Base-by-base conservation (phyloP, 2,797 vertebrate species). In the Sebastes hubbsi region DNA sequence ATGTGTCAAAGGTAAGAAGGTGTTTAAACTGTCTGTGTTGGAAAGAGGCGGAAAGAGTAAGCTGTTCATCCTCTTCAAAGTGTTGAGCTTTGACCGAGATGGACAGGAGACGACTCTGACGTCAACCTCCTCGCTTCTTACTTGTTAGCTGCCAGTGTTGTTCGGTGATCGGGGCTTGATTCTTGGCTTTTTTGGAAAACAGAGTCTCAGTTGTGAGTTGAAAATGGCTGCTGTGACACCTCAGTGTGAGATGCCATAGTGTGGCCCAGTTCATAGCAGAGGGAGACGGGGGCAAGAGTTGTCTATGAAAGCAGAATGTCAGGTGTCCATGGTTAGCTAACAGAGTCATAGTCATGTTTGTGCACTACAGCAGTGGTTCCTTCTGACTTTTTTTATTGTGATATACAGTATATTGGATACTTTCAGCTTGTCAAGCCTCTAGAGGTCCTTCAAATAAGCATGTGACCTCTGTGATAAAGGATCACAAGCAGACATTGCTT, bases 1-100 rank as follows among this genome's bases (percentile, higher is more conserved):
- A 77, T 99, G 98, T 13, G 91, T 97, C 75, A 97, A 95, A 97
- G 98, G 98, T 99, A 91, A 96, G 94, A 64, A 32, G 13, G 3
- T 22, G 20, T 76, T 58, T 18, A 49, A 66, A 66, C 3, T 24
- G 14, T 78, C 70, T 22, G 36, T 36, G 8, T 60, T 14, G 11
- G 49, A 67, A 72, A 49, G 11, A 38, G 20, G 22, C n/a, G 11
- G 29, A 22, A 29, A 42, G 20, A 64, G 6, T 58, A 30, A 25
- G 14, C 5, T 67, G 8, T 63, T 75, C 34, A 18, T 59, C 25
- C 16, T 74, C 36, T 68, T 90, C 56, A 85, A 86, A 87, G 83
- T 65, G 38, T 54, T 79, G 81, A 72, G 30, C 69, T 83, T 77
- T 84, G 83, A 88, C 82, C 73, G 22, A 70, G 67, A 36, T 27